Evolutionary conservation across 2,888 invertebrate species (phyloP).

Genomic region (Eugnorisma glareosa): DNA sequence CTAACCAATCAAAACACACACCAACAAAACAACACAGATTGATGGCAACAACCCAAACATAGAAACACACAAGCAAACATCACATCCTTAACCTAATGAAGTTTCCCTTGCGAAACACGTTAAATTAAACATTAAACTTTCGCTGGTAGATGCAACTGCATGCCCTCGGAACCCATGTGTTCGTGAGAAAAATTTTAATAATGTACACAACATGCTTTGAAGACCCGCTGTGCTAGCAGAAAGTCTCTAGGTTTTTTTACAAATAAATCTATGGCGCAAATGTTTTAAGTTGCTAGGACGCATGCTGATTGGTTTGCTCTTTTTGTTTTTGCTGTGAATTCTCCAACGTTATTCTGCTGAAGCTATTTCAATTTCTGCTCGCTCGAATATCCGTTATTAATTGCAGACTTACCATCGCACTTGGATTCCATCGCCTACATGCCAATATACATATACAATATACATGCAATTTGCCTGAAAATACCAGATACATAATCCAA

Average conservation of each 20-base stretch:
- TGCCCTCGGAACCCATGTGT: constrained; percentile 77
- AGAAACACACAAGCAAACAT: constrained; percentile 60
- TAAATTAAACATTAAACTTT: constrained; percentile 73
- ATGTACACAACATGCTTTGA: constrained; percentile 81
- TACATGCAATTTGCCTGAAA: constrained; percentile 33
- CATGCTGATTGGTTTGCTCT: constrained; percentile 38
- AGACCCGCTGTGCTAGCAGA: constrained; percentile 72
- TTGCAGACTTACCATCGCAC: neutral
- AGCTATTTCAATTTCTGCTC: neutral
- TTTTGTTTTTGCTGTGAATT: constrained; percentile 30
- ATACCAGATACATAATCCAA: constrained; percentile 47
- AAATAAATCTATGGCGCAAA: constrained; percentile 58
- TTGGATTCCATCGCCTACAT: constrained; percentile 27
- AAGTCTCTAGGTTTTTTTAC: constrained; percentile 55
- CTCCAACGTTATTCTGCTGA: neutral
- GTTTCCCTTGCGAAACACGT: constrained; percentile 61
- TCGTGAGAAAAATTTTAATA: constrained; percentile 86
- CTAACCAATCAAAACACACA: constrained; percentile 14
- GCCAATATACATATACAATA: no score
- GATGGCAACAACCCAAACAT: constrained; percentile 58
- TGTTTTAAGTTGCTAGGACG: constrained; percentile 30
- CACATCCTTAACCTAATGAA: constrained; percentile 64
- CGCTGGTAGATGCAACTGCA: constrained; percentile 72
- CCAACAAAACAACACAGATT: constrained; percentile 16
- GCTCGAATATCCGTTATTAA: constrained; percentile 24